These are phyloP conservation scores for Diphyllodes magnificus DNA, from an alignment of 2,113 vertebrate genomes.

Conservation along the genomic window DNA sequence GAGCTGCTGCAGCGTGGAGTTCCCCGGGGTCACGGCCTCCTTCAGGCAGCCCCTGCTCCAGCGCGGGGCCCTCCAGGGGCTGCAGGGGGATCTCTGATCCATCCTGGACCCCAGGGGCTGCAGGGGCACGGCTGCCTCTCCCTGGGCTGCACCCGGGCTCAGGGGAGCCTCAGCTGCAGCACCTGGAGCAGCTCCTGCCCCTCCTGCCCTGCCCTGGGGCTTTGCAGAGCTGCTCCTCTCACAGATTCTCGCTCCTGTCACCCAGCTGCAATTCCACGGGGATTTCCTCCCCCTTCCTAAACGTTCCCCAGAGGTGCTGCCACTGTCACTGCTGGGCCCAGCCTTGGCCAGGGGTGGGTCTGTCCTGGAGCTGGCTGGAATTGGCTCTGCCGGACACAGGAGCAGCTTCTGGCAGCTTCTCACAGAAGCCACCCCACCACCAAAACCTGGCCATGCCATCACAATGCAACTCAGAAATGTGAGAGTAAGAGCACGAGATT, in stretches of 20 bases:
- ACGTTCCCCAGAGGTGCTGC: neutral
- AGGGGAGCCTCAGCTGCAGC: neutral
- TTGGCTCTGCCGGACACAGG: neutral
- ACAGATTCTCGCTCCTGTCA: neutral
- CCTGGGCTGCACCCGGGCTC: neutral
- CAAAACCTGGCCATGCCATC: neutral
- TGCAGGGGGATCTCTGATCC: neutral
- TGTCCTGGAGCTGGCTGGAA: neutral
- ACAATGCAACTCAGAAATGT: neutral
- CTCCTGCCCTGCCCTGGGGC: neutral
- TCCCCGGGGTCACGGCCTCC: too few species aligned
- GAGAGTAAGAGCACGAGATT: neutral
- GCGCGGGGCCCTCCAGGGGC: neutral
- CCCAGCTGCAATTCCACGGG: neutral
- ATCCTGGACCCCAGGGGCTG: neutral
- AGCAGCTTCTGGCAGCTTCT: neutral
- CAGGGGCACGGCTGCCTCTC: too few species aligned
- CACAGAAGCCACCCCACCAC: neutral
- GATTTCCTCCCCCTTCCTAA: neutral
- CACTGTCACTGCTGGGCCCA: neutral
- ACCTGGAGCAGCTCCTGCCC: neutral
- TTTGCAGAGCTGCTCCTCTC: neutral
- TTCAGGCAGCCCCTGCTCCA: too few species aligned
- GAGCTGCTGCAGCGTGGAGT: too few species aligned
- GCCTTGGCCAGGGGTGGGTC: neutral